Conservation (phyloP, 2,113 vertebrate species). For the Phoxinus phoxinus region DNA sequence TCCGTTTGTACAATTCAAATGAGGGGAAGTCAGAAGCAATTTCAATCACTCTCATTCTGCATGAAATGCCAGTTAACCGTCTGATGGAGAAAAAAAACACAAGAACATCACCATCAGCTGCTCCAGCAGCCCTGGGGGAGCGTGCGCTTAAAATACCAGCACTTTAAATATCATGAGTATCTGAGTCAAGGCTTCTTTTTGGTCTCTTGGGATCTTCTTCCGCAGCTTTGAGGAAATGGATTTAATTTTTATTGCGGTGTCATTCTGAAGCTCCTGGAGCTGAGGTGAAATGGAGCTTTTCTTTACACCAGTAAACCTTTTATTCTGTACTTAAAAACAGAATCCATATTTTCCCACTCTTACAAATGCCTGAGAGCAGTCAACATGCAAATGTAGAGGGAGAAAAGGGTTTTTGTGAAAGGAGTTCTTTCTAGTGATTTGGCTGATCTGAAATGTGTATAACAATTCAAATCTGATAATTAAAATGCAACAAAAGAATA, state of each 20-base stretch:
- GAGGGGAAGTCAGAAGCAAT: conserved; percentile 44
- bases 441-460: not conserved
- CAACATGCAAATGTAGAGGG: not conserved
- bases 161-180: conserved; percentile 63
- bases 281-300: conserved; percentile 64
- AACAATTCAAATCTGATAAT: no score
- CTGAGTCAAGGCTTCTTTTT: conserved; percentile 66
- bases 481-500: not conserved
- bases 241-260: conserved; percentile 66
- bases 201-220: conserved; percentile 64
- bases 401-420: not conserved
- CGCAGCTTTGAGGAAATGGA: conserved; percentile 62
- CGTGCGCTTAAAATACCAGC: conserved; percentile 70
- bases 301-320: conserved; percentile 57
- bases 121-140: conserved; percentile 63
- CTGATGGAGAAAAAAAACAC: conserved; percentile 43
- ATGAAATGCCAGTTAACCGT: conserved; percentile 56
- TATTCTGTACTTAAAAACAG: conserved; percentile 13
- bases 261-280: conserved; percentile 65
- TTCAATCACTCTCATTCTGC: conserved; percentile 60
- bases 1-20: conserved; percentile 59
- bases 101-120: conserved; percentile 65
- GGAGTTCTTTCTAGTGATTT: conserved; percentile 1
- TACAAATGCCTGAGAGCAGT: conserved; percentile 1
- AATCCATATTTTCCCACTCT: not conserved